Evolutionary conservation across 1,140 invertebrate genomes (phyloP).

Genomic region (Hormaphis cornu): DNA sequence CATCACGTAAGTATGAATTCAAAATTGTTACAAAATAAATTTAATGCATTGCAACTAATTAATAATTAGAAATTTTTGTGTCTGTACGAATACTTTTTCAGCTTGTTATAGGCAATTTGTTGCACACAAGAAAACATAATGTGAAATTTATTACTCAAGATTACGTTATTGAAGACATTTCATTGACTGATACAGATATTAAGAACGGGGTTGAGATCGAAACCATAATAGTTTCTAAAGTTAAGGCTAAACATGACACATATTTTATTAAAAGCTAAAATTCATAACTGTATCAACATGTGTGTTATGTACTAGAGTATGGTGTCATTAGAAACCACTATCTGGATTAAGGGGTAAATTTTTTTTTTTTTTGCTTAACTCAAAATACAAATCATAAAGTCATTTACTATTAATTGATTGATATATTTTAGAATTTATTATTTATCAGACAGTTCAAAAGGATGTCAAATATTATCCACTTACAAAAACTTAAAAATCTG

Average conservation of each 20-base stretch:
- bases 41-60: background rate
- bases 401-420: no score
- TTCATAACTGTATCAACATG: no score
- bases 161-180: slow-evolving; percentile 58
- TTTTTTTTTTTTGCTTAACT: no score
- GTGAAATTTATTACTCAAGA: slow-evolving; percentile 71
- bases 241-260: slow-evolving; percentile 51
- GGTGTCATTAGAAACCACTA: no score
- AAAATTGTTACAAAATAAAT: background rate
- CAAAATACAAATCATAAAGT: no score
- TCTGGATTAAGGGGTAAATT: no score
- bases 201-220: slow-evolving; percentile 75
- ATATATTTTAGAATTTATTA: no score
- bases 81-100: slow-evolving; percentile 44
- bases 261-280: slow-evolving; percentile 39
- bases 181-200: slow-evolving; percentile 37
- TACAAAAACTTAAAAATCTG: no score
- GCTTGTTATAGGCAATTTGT: slow-evolving; percentile 85
- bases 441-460: no score
- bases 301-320: no score
- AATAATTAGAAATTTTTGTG: slow-evolving; percentile 15
- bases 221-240: slow-evolving; percentile 62
- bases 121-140: slow-evolving; percentile 72
- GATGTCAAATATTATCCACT: no score
- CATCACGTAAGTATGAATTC: slow-evolving; percentile 62